Base-by-base conservation (phyloP, 1,140 invertebrate species). In the Zaprionus davidi region DNA sequence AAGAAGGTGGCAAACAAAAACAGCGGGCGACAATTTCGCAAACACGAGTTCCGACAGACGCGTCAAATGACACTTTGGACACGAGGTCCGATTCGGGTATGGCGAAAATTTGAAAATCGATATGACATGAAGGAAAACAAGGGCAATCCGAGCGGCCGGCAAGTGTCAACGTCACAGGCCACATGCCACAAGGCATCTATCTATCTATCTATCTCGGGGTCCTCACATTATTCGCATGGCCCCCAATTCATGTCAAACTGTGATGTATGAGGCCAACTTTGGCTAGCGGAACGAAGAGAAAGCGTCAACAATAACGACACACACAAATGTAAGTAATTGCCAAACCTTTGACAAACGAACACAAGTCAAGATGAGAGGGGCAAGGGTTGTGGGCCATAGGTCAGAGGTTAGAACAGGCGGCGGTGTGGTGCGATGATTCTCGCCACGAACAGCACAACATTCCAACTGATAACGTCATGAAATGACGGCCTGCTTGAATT, bases 41-140 rank as follows among this genome's bases (percentile, higher is more conserved):
- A 87, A 88, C 84, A 84, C 69, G 78, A 81, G 81, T 81, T 81
- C 71, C 62, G 78, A 83, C 81, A 71, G 26, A 58, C 55, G 26
- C 57, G 84, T 81, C 84, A 81, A 87, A 73, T 87, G 84, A 87
- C 84, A 88, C 85, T 81, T 81, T 88, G 71, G 83, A 81, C 71
- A 79, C 82, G 73, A 76, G 73, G 81, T 87, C 71, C 84, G 78
- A 84, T 81, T 81, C 65, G 51, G 64, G 34, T 1, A 13, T 53
- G 34, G 44, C 69, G 62, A 62, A 72, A 79, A 77, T 69, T 77
- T 81, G 84, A 88, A 88, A 87, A 87, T 87, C 84, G 84, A 88
- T 87, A 88, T 87, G 85, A 84, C 81, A 84, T 88, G 74, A 87
- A 87, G 85, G 81, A 71, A 65, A 70, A 68, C 74, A 81, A 79